Evolutionary conservation across 2,113 vertebrate species (phyloP).

Genomic region (Anolis sagrei): DNA sequence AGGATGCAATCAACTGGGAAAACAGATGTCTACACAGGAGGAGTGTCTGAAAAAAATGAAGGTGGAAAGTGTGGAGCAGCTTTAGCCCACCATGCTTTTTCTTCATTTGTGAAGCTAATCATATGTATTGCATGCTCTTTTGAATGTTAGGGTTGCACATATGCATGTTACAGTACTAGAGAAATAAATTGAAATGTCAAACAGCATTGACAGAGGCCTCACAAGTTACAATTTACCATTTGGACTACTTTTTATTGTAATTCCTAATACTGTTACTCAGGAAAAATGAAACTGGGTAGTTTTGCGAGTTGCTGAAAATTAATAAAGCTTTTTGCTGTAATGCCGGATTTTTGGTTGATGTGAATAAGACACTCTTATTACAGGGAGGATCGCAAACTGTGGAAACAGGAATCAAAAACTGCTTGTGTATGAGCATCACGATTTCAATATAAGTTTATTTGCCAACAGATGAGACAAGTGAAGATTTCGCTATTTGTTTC

Average conservation of each 20-base stretch:
- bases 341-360: conserved; percentile 37
- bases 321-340: conserved; percentile 48
- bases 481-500: conserved; percentile 47
- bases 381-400: conserved; percentile 15
- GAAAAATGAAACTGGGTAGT: conserved; percentile 54
- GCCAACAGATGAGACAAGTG: conserved; percentile 30
- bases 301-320: conserved; percentile 53
- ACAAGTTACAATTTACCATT: conserved; percentile 58
- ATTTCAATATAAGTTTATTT: conserved; percentile 47
- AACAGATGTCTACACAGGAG: no score
- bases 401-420: conserved; percentile 34
- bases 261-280: conserved; percentile 69
- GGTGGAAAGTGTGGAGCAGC: no score
- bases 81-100: no score
- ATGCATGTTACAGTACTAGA: conserved; percentile 57
- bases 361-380: conserved; percentile 11
- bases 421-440: conserved; percentile 13
- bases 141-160: conserved; percentile 8
- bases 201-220: conserved; percentile 73
- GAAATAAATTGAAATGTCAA: conserved; percentile 73
- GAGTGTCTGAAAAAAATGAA: no score
- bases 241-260: conserved; percentile 62
- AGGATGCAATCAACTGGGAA: no score
- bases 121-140: background rate
- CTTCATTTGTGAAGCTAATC: fast-evolving